A percentile compares a stretch with the other conserved stretches of the same genome.
These are phyloP conservation scores for Aphaenogaster rudis DNA, from an alignment of 1,140 invertebrate genomes.

Conservation along the genomic window DNA sequence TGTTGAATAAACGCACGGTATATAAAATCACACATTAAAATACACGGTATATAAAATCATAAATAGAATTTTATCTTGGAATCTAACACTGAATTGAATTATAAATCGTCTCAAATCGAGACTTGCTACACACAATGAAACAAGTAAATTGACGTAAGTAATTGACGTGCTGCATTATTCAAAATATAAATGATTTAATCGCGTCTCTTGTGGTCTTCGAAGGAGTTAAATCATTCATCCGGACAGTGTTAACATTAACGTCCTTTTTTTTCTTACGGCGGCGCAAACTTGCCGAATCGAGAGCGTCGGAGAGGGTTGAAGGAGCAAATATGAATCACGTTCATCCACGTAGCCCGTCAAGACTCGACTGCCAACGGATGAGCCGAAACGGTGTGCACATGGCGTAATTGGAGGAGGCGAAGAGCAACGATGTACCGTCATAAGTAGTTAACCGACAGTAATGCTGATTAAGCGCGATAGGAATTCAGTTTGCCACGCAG, in stretches of 20 bases:
- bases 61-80: neutral
- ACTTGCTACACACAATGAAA: neutral
- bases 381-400: slow-evolving; percentile 42
- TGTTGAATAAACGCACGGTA: too few relatives aligned
- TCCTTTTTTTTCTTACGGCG: neutral
- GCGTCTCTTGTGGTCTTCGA: neutral
- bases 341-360: slow-evolving; percentile 29
- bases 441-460: slow-evolving; percentile 80
- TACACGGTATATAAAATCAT: neutral
- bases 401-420: slow-evolving; percentile 75
- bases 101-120: neutral
- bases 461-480: slow-evolving; percentile 79
- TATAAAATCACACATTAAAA: neutral
- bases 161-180: neutral
- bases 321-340: slow-evolving; percentile 35
- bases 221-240: neutral
- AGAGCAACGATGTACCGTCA: slow-evolving; percentile 78
- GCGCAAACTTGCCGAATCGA: neutral
- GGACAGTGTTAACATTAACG: neutral
- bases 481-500: slow-evolving; percentile 79
- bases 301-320: neutral
- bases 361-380: slow-evolving; percentile 23
- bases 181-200: neutral
- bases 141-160: neutral
- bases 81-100: neutral